Percentiles rank a stretch among this genome's conserved stretches.
Evolutionary conservation across 2,888 invertebrate species (phyloP).

Genomic region (Calephelis perditalis): DNA sequence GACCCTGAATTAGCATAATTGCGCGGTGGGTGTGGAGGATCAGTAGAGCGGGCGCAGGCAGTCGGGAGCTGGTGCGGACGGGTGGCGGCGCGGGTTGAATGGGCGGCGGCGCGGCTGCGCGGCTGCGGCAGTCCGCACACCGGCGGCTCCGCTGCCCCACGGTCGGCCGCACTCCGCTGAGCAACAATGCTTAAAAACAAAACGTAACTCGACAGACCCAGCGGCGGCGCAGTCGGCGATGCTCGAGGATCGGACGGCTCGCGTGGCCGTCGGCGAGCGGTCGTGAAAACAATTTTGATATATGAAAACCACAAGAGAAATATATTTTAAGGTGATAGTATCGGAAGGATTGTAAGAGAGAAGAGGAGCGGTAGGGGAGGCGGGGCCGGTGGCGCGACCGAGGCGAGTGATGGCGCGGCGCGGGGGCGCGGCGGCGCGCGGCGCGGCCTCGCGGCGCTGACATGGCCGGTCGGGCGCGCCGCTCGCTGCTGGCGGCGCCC

Average conservation of each 20-base stretch:
- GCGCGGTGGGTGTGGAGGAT: constrained; percentile 33
- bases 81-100: constrained; percentile 42
- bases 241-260: constrained; percentile 66
- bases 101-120: constrained; percentile 50
- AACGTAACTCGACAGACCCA: constrained; percentile 61
- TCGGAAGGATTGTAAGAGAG: constrained; percentile 62
- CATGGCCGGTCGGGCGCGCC: constrained; percentile 75
- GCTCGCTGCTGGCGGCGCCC: constrained; percentile 75
- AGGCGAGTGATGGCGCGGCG: constrained; percentile 59
- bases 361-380: constrained; percentile 51
- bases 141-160: constrained; percentile 78
- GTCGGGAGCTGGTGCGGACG: constrained; percentile 28
- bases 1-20: constrained; percentile 36
- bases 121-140: constrained; percentile 70
- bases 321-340: constrained; percentile 59
- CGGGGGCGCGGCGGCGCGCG: constrained; percentile 62
- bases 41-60: constrained; percentile 32
- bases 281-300: constrained; percentile 59
- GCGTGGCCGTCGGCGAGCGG: constrained; percentile 67
- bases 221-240: constrained; percentile 62
- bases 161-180: constrained; percentile 75
- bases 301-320: constrained; percentile 67
- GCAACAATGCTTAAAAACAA: constrained; percentile 75
- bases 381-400: constrained; percentile 47
- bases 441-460: constrained; percentile 70